Evolutionary conservation across 2,888 invertebrate species (phyloP), one percentile per base, ranked within the genome.

Genomic region (Luperina nickerlii): DNA sequence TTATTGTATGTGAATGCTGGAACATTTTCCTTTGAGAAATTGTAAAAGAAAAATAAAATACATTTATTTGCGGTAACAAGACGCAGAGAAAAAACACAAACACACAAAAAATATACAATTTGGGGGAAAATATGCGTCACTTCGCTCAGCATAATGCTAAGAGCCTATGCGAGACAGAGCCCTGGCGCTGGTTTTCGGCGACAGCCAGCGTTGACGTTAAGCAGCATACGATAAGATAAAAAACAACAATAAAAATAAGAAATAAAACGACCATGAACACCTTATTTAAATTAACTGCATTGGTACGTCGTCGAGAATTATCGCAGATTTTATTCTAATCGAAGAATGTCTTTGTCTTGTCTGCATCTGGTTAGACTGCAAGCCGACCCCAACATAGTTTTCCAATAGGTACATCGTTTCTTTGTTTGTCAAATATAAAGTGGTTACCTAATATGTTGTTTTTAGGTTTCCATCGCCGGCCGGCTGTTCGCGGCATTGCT

Each of bases 401-500:
- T 2, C 9, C n/a, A n/a, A 32, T 13, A 24, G 32, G 2, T 24
- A 24, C 32, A 32, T 32, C 24, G 18, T 27, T 27, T n/a, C 20
- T 15, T 54, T 42, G 54, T 69, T 45, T 32, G 45, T 69, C n/a
- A 48, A 57, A 45, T 65, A 51, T 42, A 42, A 27, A 65, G 15
- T 48, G n/a, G 57, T 66, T 5, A 57, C 4, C 18, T 18, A n/a
- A 57, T 32, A 5, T 45, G 27, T 63, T 77, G 32, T 2, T 82
- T 83, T n/a, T 63, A 97, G 97, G 97, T 0, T 99, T 99, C 94
- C 98, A 98, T 91, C 97, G 98, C 62, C 97, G 99, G n/a, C 99
- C 99, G 0, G 98, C 98, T 1, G 99, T 99, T 2, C 97, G 98
- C 1, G 99, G 99, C 0, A 99, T 99, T 84, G 95, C 96, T 0